Evolutionary conservation across 2,113 vertebrate genomes (phyloP), one percentile per base, ranked within the genome.

Genomic region (Dipodomys spectabilis): DNA sequence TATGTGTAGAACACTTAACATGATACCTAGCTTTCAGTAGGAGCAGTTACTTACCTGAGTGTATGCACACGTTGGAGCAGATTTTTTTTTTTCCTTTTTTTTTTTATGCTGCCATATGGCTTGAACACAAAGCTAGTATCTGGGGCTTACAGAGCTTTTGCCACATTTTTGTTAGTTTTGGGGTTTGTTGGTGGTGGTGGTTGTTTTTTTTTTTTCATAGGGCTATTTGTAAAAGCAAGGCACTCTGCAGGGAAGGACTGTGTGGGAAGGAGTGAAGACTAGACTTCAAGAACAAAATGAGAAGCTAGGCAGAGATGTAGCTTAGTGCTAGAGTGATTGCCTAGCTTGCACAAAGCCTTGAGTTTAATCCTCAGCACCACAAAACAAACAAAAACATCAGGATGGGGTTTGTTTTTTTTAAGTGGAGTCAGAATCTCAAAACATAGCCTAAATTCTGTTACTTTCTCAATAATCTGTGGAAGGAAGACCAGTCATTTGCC

Each of bases 211-310:
- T 92, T n/a, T 27, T 74, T 1, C 67, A 12, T 69, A 86, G 49
- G 75, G 60, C 73, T 88, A 32, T 19, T 86, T 92, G 49, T 75
- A 62, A 91, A 86, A 88, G 44, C 60, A 83, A 15, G 25, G 67
- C 49, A 20, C 44, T 20, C 27, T 44, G 73, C 53, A 49, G 15
- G 27, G 44, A 85, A 45, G 49, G 13, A 72, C 49, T 67, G 2
- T 53, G 30, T 68, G 57, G 73, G 15, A 20, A 72, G 32, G 45
- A 49, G 22, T 74, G n/a, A 53, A 92, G 49, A 53, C 27, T 27
- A 83, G 74, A 44, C 74, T 78, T 84, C 68, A 88, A 79, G 78
- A 92, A 78, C 53, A 91, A 72, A 87, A 23, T 30, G 84, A 83
- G 32, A 77, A 39, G 60, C 19, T 67, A 57, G 20, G 19, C 30